Conservation (phyloP, 2,888 invertebrate species). For the Caenorhabditis macrosperma region DNA sequence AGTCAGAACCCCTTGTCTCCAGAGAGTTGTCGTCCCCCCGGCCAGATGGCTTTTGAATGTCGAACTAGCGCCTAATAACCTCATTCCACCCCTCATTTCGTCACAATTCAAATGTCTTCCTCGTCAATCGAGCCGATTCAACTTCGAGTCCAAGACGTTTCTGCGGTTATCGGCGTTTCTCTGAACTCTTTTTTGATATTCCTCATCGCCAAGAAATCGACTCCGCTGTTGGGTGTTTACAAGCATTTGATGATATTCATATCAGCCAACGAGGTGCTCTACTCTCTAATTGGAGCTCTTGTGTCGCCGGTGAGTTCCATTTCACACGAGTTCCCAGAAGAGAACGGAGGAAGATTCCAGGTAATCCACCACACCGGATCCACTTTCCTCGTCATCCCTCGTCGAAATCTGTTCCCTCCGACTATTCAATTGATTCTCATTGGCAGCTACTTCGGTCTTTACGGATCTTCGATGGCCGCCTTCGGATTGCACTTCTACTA, state of each 20-base stretch:
- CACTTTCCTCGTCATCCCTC: slow-evolving; percentile 14
- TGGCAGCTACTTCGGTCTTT: slow-evolving; percentile 18
- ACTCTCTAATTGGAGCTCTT: not conserved
- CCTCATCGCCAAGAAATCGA: slow-evolving; percentile 19
- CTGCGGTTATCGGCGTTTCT: not conserved
- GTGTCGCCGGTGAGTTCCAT: not conserved
- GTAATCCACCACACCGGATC: slow-evolving; percentile 2
- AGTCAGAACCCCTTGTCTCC: too few relatives aligned
- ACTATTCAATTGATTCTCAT: not conserved
- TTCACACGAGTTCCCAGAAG: not conserved
- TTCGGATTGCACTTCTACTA: slow-evolving; percentile 28
- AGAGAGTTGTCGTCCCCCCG: too few relatives aligned
- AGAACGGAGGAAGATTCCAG: too few relatives aligned
- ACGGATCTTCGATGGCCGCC: slow-evolving; percentile 1
- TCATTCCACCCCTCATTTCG: too few relatives aligned
- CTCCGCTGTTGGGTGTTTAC: slow-evolving; percentile 22
- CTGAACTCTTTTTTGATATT: slow-evolving; percentile 3
- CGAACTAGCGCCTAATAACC: too few relatives aligned
- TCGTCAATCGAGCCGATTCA: not conserved
- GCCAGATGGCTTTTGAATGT: too few relatives aligned
- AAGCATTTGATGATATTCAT: slow-evolving; percentile 36
- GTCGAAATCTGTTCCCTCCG: not conserved
- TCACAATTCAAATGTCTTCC: too few relatives aligned
- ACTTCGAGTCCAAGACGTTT: not conserved
- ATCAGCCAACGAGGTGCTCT: slow-evolving; percentile 8